Conservation (phyloP, 2,797 vertebrate species). For the Clarias fuscus region DNA sequence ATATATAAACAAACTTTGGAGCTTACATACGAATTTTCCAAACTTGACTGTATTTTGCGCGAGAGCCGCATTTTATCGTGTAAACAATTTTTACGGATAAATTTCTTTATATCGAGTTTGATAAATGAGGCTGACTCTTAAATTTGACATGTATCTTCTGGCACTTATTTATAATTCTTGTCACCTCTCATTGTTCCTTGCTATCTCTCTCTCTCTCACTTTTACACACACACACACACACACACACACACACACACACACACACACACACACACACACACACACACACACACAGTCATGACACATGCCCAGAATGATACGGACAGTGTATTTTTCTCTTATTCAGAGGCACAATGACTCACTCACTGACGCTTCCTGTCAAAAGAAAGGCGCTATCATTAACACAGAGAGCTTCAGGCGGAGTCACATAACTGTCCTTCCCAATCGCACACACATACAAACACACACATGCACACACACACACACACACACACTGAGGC, state of each 20-base stretch:
- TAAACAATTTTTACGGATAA: not conserved
- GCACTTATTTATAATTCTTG: not conserved
- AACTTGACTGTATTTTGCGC: not conserved
- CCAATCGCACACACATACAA: not conserved
- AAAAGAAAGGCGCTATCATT: slow-evolving; percentile 30
- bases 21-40: not conserved
- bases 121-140: slow-evolving; percentile 14
- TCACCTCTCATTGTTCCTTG: not conserved
- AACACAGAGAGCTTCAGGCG: slow-evolving; percentile 13
- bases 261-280: no score
- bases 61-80: not conserved
- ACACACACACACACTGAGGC: not conserved
- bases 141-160: not conserved
- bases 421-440: slow-evolving; percentile 16
- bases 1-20: not conserved
- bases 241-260: not conserved
- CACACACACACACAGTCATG: not conserved
- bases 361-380: not conserved
- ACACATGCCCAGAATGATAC: slow-evolving; percentile 2
- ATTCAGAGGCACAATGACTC: slow-evolving; percentile 18
- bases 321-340: slow-evolving; percentile 14
- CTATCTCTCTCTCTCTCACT: not conserved
- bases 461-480: not conserved
- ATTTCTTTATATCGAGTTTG: not conserved
- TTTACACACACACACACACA: not conserved